Percentiles rank a stretch among this genome's conserved stretches.
These are phyloP conservation scores for Electrophaes corylata DNA, from an alignment of 2,888 invertebrate species.

Conservation along the genomic window DNA sequence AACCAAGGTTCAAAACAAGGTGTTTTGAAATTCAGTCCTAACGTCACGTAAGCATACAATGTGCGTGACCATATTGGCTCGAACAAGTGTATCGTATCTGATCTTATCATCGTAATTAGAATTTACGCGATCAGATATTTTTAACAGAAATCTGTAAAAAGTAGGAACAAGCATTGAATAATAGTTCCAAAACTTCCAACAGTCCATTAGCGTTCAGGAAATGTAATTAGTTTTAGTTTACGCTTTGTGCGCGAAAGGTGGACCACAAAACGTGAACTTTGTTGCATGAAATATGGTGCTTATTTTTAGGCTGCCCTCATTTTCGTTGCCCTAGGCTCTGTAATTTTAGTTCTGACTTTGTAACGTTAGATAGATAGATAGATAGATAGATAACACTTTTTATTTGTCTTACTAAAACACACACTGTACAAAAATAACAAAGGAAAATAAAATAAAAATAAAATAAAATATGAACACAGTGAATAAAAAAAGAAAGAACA, in stretches of 20 bases:
- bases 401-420: too few species aligned
- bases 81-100: too few species aligned
- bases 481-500: too few species aligned
- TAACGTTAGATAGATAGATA: constrained; percentile 6
- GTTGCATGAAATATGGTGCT: constrained; percentile 45
- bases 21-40: too few species aligned
- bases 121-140: constrained; percentile 6
- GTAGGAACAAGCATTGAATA: constrained; percentile 30
- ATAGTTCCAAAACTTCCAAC: constrained; percentile 23
- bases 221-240: constrained; percentile 53
- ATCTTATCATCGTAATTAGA: neutral
- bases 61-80: too few species aligned
- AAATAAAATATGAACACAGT: too few species aligned
- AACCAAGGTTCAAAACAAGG: too few species aligned
- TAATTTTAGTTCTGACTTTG: constrained; percentile 19
- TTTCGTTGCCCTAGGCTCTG: constrained; percentile 16
- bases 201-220: constrained; percentile 36
- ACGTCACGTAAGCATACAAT: too few species aligned
- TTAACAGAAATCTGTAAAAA: constrained; percentile 12
- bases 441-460: too few species aligned
- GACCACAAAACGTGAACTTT: constrained; percentile 50
- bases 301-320: constrained; percentile 39
- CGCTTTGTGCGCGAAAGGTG: constrained; percentile 39
- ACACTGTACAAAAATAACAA: too few species aligned
- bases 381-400: too few species aligned